Base-by-base conservation (phyloP, 2,888 invertebrate species). In the Spisula solida region DNA sequence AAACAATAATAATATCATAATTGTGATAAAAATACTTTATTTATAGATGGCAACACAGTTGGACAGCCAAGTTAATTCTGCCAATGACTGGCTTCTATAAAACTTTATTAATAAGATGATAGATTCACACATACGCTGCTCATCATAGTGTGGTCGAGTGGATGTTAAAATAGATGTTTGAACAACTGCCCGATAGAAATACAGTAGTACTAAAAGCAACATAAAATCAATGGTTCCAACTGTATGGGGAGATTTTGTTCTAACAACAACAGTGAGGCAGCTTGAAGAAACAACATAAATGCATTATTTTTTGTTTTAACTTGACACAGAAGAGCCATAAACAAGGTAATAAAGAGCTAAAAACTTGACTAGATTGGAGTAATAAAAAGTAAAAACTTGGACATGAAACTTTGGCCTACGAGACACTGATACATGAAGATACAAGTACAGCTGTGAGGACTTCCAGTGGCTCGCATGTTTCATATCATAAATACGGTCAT, bases 251-350 rank as follows among this genome's bases (percentile, higher is more conserved):
- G 60, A 66, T 66, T 66, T 66, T 66, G 25, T 66, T 66, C 25
- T 41, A 25, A 66, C 60, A 66, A 66, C 25, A 66, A n/a, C 60
- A 66, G 60, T 8, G 20, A 25, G 10, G n/a, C 25, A 25, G 25
- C 60, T 66, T 66, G 60, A 66, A 66, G 6, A 8, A 66, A 25
- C 60, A 66, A 66, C 60, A 66, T 66, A 75, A 75, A 75, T 75
- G 34, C 75, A 75, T 16, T 75, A 75, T 16, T 75, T 41, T 75
- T 75, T 75, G 34, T 20, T 34, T 75, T 18, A 75, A 75, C 29
- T 75, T 14, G 75, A 75, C n/a, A 75, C 75, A 75, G 31, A 75
- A 75, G 1, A 75, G 34, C 14, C 31, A 75, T 75, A 75, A 75
- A 75, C 75, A 16, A 5, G 16, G 75, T 6, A 34, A 34, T 34